Base-by-base conservation (phyloP, 35 echinoderm and acorn worm species). In the Patiria miniata region DNA sequence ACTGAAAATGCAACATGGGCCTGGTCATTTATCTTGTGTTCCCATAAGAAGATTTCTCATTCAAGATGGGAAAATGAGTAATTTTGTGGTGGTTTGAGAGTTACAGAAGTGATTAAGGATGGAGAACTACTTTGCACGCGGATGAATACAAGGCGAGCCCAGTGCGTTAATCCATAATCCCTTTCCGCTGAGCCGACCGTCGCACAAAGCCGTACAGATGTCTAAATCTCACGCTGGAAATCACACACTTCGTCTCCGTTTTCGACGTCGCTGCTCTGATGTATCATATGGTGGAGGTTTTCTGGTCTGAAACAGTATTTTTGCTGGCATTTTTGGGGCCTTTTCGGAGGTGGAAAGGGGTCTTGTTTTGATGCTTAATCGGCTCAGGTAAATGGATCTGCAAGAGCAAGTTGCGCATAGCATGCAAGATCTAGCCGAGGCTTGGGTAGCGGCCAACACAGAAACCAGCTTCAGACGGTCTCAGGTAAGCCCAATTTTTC, bases 371-470 rank as follows among this genome's bases (percentile, higher is more conserved):
- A 73, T 73, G 65, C 65, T 10, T 73, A 73, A 73, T 73, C 65
- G 65, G 65, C 65, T 73, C 65, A 73, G 65, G 26, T 73, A 78
- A 86, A 87, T 87, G 85, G 85, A 87, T 87, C 65, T 87, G 19
- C 85, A 78, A 79, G 65, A 73, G 65, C 65, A 73, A 14, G 26
- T 14, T 26, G 65, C 65, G 10, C 26, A 30, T 23, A 87, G 44
- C 76, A 77, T 90, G 61, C 88, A 90, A 78, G 88, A 84, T 90
- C 80, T 90, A 68, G 88, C 88, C 39, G 88, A 90, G 51, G 88
- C 88, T 29, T 90, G 88, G 88, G 88, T 84, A 21, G 88, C 88
- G 1, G 88, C 88, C 12, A 90, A 59, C 47, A 84, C 88, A 42
- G 81, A 90, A 40, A 90, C 88, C 38, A 90, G 87, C 51, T 90